Percentiles rank a stretch among this genome's conserved stretches.
Evolutionary conservation across 2,113 vertebrate genomes (phyloP).

Genomic region (Oryzias javanicus): DNA sequence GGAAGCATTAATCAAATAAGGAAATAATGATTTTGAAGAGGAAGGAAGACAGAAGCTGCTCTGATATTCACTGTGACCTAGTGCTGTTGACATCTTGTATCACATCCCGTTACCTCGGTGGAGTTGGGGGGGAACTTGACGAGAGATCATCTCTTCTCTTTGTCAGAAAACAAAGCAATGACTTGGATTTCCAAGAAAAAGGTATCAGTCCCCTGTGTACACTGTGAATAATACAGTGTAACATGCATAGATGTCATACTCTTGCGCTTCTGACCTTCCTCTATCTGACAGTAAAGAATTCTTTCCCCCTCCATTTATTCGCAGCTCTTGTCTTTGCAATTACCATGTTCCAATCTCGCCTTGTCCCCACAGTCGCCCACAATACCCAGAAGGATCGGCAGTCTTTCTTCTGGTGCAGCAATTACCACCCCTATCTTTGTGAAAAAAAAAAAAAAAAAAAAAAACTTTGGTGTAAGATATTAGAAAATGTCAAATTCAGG

Average conservation of each 20-base stretch:
- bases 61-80: constrained; percentile 64
- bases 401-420: constrained; percentile 78
- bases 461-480: constrained; percentile 80
- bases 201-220: constrained; percentile 71
- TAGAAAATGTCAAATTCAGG: constrained; percentile 83
- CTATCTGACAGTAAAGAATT: constrained; percentile 75
- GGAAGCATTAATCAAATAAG: constrained; percentile 77
- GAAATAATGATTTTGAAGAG: constrained; percentile 67
- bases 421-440: constrained; percentile 78
- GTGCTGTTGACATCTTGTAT: constrained; percentile 65
- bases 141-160: constrained; percentile 69
- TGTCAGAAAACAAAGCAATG: constrained; percentile 63
- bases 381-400: constrained; percentile 78
- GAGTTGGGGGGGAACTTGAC: constrained; percentile 50
- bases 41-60: constrained; percentile 24
- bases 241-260: constrained; percentile 73
- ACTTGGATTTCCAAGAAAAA: constrained; percentile 77
- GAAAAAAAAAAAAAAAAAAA: constrained; percentile 65
- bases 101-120: constrained; percentile 63
- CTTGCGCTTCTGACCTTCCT: constrained; percentile 81
- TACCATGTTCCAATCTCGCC: constrained; percentile 80
- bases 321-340: constrained; percentile 80
- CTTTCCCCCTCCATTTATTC: constrained; percentile 70
- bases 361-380: constrained; percentile 78
- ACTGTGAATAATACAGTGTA: constrained; percentile 74